Conservation (phyloP, 2,113 vertebrate species). For the Helogale parvula region DNA sequence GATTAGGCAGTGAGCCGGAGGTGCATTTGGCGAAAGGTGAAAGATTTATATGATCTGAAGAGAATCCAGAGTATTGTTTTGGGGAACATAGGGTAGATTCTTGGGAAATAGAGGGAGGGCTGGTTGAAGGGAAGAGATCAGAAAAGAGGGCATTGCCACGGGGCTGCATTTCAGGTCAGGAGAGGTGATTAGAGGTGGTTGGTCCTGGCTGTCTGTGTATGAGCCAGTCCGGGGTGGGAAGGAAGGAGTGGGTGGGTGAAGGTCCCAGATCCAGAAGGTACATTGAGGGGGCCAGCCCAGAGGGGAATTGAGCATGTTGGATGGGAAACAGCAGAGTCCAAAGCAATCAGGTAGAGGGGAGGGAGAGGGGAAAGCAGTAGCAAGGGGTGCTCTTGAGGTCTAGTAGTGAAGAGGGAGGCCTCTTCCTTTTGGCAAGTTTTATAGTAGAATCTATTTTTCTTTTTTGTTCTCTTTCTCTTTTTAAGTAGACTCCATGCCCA, state of each 20-base stretch:
- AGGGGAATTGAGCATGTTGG: not conserved
- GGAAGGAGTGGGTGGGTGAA: not conserved
- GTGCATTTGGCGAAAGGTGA: not conserved
- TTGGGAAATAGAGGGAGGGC: not conserved
- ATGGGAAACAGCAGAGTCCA: not conserved
- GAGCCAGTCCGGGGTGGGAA: not conserved
- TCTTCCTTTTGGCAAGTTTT: constrained; percentile 15
- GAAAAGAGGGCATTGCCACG: not conserved
- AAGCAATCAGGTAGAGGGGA: not conserved
- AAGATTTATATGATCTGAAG: too few relatives aligned
- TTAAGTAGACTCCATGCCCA: not conserved
- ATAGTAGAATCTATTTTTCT: not conserved
- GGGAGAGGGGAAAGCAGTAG: not conserved
- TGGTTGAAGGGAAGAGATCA: not conserved
- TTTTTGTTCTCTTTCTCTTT: not conserved
- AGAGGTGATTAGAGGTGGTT: not conserved
- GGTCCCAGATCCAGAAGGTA: not conserved
- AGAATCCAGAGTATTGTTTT: not conserved
- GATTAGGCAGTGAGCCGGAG: not conserved
- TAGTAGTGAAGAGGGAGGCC: not conserved
- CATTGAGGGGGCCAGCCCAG: not conserved
- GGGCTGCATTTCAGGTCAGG: not conserved
- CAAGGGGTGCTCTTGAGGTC: not conserved
- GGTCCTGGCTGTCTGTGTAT: not conserved
- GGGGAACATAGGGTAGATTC: not conserved